Percentiles rank a stretch among this genome's conserved stretches.
Evolutionary conservation across 2,888 invertebrate genomes (phyloP).

Genomic region (Drosophila rubida): DNA sequence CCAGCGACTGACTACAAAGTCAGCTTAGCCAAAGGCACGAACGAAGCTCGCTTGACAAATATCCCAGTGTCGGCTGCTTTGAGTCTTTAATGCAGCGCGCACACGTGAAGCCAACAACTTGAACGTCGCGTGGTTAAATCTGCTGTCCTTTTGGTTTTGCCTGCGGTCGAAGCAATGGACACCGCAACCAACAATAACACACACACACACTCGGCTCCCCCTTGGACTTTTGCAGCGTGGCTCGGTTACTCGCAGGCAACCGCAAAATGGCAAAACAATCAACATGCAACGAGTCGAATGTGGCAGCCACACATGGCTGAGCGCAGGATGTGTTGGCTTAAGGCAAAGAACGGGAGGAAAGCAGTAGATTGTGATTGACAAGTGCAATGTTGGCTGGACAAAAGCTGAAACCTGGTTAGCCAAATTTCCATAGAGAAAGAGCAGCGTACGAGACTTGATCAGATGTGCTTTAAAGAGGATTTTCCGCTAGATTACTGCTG

Average conservation of each 20-base stretch:
- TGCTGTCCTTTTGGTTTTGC: constrained; percentile 7
- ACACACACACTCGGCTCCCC: neutral
- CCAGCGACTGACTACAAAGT: constrained; percentile 20
- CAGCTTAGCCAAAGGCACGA: constrained; percentile 10
- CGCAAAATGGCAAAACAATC: constrained; percentile 79
- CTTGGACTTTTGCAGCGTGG: neutral
- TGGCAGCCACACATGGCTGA: constrained; percentile 17
- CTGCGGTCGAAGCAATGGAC: constrained; percentile 40
- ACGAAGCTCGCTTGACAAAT: constrained; percentile 12
- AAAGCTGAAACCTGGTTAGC: constrained; percentile 19
- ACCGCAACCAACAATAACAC: constrained; percentile 28
- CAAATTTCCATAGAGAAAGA: constrained; percentile 29
- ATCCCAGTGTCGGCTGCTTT: constrained; percentile 26
- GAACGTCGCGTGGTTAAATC: constrained; percentile 20
- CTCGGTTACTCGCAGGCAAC: constrained; percentile 42
- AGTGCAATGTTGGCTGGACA: constrained; percentile 9
- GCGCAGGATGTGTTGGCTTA: constrained; percentile 29
- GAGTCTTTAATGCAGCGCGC: constrained; percentile 28
- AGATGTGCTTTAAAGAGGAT: constrained; percentile 20
- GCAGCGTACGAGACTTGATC: constrained; percentile 16
- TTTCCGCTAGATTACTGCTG: constrained; percentile 9
- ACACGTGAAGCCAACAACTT: constrained; percentile 1
- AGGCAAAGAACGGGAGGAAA: constrained; percentile 7
- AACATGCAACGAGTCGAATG: constrained; percentile 65
- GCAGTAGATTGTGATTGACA: constrained; percentile 24